phyloP scores from a whole-genome alignment of 2,113 vertebrate species.

The Oreocharis arfaki region DNA sequence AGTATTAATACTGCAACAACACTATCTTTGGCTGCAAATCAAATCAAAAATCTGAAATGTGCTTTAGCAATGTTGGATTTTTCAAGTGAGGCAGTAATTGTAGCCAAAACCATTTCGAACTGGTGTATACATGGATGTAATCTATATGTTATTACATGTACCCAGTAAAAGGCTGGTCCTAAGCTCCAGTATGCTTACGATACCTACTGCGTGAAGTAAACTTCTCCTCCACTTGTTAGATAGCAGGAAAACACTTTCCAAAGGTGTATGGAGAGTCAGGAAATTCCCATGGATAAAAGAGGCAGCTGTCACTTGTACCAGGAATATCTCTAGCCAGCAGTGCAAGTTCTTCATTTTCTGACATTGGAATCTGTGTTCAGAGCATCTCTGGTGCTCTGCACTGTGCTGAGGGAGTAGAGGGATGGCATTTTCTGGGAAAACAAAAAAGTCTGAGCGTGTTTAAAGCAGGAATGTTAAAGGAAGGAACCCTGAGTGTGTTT shows the following conservation, averaged over 20 bases:
- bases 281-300: background rate
- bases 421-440: background rate
- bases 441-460: background rate
- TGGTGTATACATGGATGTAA: background rate
- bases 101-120: background rate
- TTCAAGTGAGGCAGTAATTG: background rate
- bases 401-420: background rate
- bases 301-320: background rate
- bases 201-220: background rate
- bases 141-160: background rate
- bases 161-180: background rate
- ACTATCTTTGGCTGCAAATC: slow-evolving; percentile 10
- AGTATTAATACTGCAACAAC: slow-evolving; percentile 32
- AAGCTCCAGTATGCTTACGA: background rate
- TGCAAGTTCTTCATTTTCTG: background rate
- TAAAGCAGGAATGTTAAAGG: background rate
- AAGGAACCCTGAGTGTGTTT: background rate
- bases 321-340: background rate
- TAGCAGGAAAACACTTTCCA: background rate
- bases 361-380: background rate
- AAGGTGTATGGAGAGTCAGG: background rate
- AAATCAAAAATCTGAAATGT: background rate
- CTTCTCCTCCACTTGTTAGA: background rate
- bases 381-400: background rate
- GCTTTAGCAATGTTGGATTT: background rate